A percentile compares a stretch with the other conserved stretches of the same genome.
These are phyloP conservation scores for Avahi laniger DNA, from an alignment of 2,797 vertebrate genomes.

Conservation along the genomic window DNA sequence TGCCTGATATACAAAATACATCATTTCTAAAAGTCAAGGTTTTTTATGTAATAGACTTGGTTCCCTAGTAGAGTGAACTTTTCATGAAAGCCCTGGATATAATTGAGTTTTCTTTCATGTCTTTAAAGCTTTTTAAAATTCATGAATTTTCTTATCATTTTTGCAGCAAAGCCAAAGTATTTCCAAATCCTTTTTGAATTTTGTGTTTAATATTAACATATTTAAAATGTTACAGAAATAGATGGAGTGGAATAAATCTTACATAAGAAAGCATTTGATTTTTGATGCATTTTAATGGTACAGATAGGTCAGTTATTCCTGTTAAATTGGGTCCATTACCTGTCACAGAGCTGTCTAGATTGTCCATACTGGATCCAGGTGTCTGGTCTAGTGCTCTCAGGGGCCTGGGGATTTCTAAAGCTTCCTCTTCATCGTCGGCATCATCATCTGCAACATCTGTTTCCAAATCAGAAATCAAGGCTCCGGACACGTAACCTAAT, in stretches of 20 bases:
- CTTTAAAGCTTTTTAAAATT: slow-evolving; percentile 88
- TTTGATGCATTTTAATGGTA: slow-evolving; percentile 67
- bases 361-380: slow-evolving; percentile 98
- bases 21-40: slow-evolving; percentile 74
- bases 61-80: slow-evolving; percentile 80
- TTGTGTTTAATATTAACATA: slow-evolving; percentile 83
- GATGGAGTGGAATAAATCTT: slow-evolving; percentile 80
- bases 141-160: slow-evolving; percentile 88
- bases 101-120: slow-evolving; percentile 87
- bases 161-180: slow-evolving; percentile 83
- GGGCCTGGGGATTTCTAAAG: slow-evolving; percentile 93
- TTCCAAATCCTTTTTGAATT: slow-evolving; percentile 85
- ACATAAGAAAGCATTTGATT: slow-evolving; percentile 69
- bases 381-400: slow-evolving; percentile 95
- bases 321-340: slow-evolving; percentile 85
- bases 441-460: slow-evolving; percentile 95
- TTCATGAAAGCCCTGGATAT: slow-evolving; percentile 82
- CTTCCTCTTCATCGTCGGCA: slow-evolving; percentile 93
- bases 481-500: slow-evolving; percentile 96
- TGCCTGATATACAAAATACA: slow-evolving; percentile 78
- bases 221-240: slow-evolving; percentile 81
- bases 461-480: slow-evolving; percentile 97
- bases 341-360: slow-evolving; percentile 98
- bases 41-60: slow-evolving; percentile 73
- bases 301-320: slow-evolving; percentile 66